phyloP scores from a whole-genome alignment of 2,113 vertebrate genomes.

The Neolamprologus tretocephalus region DNA sequence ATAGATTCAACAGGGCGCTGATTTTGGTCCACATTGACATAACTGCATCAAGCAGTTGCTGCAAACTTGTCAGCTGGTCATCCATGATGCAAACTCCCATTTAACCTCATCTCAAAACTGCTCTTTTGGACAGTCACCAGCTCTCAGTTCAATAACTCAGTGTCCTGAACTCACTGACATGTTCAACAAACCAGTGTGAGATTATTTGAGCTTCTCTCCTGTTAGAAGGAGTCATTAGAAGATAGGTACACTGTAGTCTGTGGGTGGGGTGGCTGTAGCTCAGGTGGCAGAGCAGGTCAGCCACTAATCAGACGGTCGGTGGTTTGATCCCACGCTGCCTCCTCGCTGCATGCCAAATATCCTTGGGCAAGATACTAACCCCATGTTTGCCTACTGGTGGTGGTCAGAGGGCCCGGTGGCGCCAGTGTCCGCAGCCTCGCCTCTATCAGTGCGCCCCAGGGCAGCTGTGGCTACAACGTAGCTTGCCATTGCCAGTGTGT shows the following conservation, averaged over 20 bases:
- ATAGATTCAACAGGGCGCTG: background rate
- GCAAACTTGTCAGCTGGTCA: background rate
- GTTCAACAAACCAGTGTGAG: background rate
- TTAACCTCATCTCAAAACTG: background rate
- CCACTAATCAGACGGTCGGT: fast-evolving
- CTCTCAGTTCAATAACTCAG: background rate
- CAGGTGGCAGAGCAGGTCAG: too few relatives aligned
- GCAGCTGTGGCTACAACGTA: too few relatives aligned
- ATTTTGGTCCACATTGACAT: background rate
- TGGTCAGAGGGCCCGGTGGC: too few relatives aligned
- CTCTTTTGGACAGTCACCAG: background rate
- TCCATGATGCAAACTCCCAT: background rate
- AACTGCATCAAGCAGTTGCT: background rate
- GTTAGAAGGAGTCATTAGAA: background rate
- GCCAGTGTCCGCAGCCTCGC: too few relatives aligned
- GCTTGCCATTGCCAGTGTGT: fast-evolving
- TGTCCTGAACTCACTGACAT: background rate
- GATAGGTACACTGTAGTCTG: background rate
- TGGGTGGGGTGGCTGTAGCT: too few relatives aligned
- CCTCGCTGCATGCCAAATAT: fast-evolving
- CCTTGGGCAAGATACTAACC: too few relatives aligned
- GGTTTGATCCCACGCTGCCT: too few relatives aligned
- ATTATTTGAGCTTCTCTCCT: background rate
- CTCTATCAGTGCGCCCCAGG: too few relatives aligned
- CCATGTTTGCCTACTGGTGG: too few relatives aligned